A percentile compares a stretch with the other conserved stretches of the same genome.
phyloP scores from a whole-genome alignment of 2,113 vertebrate species.

The Psettodes erumei region DNA sequence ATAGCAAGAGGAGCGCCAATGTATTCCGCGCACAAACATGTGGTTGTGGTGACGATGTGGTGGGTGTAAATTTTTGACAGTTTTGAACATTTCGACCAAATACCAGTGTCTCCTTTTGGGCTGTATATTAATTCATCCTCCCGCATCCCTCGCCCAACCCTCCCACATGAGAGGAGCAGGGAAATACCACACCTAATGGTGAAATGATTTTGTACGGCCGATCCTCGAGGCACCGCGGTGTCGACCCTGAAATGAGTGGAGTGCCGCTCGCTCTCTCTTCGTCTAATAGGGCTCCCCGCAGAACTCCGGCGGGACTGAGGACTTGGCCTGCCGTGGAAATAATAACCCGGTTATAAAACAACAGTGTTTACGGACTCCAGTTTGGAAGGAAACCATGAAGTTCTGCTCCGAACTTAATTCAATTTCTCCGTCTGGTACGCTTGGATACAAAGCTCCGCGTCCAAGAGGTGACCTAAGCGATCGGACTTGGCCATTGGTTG shows the following conservation, averaged over 20 bases:
- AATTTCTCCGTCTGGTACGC: conserved; percentile 57
- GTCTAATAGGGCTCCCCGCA: conserved; percentile 20
- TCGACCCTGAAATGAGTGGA: conserved; percentile 31
- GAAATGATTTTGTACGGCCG: conserved; percentile 48
- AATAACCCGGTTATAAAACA: conserved; percentile 52
- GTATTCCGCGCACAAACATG: conserved; percentile 26
- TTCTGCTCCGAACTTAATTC: conserved; percentile 44
- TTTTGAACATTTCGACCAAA: conserved; percentile 28
- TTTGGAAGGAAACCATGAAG: conserved; percentile 35
- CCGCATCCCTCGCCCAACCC: conserved; percentile 2
- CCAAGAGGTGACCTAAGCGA: conserved; percentile 50
- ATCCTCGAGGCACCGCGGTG: conserved; percentile 44
- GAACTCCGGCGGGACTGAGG: conserved; percentile 14
- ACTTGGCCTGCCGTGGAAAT: conserved; percentile 29
- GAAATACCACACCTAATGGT: conserved; percentile 51
- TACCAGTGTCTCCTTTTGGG: conserved; percentile 12
- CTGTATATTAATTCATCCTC: conserved; percentile 15
- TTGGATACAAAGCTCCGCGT: conserved; percentile 26
- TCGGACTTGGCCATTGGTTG: conserved; percentile 35
- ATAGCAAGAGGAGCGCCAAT: conserved; percentile 28
- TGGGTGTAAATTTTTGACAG: conserved; percentile 27
- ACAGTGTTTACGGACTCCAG: conserved; percentile 48
- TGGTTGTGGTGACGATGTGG: conserved; percentile 22
- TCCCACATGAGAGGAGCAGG: conserved; percentile 32
- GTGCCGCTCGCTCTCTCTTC: conserved; percentile 1